Evolutionary conservation across 2,797 vertebrate genomes (phyloP).

Genomic region (Lindbergichthys nudifrons): DNA sequence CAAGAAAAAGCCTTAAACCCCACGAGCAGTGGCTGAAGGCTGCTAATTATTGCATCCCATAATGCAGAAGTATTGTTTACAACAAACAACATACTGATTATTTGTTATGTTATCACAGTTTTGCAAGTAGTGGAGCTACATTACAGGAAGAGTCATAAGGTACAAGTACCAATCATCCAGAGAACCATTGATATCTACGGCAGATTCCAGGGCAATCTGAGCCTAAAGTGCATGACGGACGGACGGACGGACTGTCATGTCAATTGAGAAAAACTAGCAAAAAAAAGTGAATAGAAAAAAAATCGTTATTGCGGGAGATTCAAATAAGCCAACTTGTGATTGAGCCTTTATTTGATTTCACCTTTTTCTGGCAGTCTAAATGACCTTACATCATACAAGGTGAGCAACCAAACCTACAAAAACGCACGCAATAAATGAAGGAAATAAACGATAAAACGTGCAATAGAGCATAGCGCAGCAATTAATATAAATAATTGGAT

Average conservation of each 20-base stretch:
- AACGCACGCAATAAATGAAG: too few species aligned
- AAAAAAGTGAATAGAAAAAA: conserved; percentile 16
- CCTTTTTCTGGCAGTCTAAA: too few species aligned
- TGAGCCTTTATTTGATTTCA: too few species aligned
- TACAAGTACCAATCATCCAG: not conserved
- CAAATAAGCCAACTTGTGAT: not conserved
- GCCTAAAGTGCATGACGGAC: not conserved
- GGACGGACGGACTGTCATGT: not conserved
- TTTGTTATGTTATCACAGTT: conserved; percentile 5
- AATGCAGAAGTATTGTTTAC: not conserved
- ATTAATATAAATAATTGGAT: too few species aligned
- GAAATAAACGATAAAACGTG: too few species aligned
- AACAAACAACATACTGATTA: conserved; percentile 15
- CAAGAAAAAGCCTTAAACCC: conserved; percentile 1
- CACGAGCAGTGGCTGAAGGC: conserved; percentile 26
- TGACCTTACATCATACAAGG: too few species aligned
- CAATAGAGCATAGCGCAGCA: too few species aligned
- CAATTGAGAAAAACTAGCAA: not conserved
- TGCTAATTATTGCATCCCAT: conserved; percentile 22
- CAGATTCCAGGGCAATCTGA: not conserved
- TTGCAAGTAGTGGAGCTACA: not conserved
- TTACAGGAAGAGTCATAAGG: conserved; percentile 8
- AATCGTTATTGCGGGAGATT: not conserved
- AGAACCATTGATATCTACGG: not conserved
- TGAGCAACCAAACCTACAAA: too few species aligned